These are phyloP conservation scores for Lissocephala sabroskyi DNA, from an alignment of 2,888 invertebrate species.

Conservation along the genomic window DNA sequence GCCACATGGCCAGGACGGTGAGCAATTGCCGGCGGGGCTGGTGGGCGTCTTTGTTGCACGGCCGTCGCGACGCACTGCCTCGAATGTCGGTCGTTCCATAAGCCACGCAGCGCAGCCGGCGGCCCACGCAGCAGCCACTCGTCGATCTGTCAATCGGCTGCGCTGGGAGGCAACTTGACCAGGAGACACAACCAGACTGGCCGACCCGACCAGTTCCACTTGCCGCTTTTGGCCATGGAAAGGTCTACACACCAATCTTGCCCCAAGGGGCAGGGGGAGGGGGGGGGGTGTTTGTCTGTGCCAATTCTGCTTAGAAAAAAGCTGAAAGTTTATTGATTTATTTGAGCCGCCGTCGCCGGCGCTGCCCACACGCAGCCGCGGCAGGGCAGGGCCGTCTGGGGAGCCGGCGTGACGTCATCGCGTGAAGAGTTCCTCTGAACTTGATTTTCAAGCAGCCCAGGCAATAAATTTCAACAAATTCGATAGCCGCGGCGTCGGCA, in stretches of 20 bases:
- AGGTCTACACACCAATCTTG: no score
- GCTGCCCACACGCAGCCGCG: conserved; percentile 3
- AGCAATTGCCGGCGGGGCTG: no score
- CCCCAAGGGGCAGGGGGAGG: no score
- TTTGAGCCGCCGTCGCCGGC: not conserved
- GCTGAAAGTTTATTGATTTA: not conserved
- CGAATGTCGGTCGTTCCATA: no score
- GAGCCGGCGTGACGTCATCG: conserved; percentile 2
- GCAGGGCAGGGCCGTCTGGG: conserved; percentile 3
- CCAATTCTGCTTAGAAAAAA: conserved; percentile 34
- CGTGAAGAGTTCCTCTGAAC: not conserved
- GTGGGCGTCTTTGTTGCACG: no score
- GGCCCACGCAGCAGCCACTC: no score
- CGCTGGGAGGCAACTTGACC: not conserved
- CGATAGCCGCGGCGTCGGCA: not conserved
- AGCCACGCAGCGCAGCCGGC: no score
- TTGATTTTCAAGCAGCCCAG: not conserved
- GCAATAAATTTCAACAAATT: not conserved
- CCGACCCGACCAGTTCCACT: not conserved
- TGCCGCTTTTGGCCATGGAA: no score
- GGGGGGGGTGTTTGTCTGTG: conserved; percentile 58
- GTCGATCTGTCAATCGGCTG: not conserved
- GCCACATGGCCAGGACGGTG: no score
- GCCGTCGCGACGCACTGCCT: no score
- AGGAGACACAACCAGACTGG: not conserved